A percentile compares a stretch with the other conserved stretches of the same genome.
Evolutionary conservation across 2,888 invertebrate species (phyloP).

Genomic region (Euzophera pinguis): DNA sequence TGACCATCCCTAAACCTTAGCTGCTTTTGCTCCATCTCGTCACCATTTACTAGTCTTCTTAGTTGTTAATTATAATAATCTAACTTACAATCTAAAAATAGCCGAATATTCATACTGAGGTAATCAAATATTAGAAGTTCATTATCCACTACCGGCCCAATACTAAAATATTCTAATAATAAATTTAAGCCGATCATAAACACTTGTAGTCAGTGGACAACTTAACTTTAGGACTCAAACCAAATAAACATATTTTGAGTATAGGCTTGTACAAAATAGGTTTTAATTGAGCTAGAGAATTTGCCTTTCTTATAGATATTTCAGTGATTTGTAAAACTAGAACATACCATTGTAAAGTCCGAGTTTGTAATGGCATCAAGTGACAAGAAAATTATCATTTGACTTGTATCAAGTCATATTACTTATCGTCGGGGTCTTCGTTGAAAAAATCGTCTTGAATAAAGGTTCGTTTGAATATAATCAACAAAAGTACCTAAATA

Average conservation of each 20-base stretch:
- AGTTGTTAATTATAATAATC: slow-evolving; percentile 25
- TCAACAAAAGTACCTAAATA: background rate
- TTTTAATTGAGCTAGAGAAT: slow-evolving; percentile 54
- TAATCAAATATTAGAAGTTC: background rate
- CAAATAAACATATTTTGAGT: slow-evolving; percentile 32
- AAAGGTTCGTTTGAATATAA: background rate
- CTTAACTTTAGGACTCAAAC: slow-evolving; percentile 39
- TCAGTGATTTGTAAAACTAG: slow-evolving; percentile 34
- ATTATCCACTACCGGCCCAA: background rate
- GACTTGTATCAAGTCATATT: slow-evolving; percentile 24
- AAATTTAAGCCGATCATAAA: background rate
- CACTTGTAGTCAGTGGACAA: slow-evolving; percentile 22
- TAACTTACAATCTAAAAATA: slow-evolving; percentile 13
- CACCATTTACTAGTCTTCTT: slow-evolving; percentile 44
- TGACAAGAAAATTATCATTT: slow-evolving; percentile 9
- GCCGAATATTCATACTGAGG: slow-evolving; percentile 3
- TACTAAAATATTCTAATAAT: background rate
- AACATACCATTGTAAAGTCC: background rate
- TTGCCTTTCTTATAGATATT: slow-evolving; percentile 54
- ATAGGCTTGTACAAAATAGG: slow-evolving; percentile 62
- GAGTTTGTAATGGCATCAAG: slow-evolving; percentile 16
- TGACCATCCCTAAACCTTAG: slow-evolving; percentile 71
- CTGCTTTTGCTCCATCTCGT: slow-evolving; percentile 66
- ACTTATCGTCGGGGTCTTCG: background rate
- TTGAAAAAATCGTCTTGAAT: background rate